Conservation (phyloP, 2,113 vertebrate species). For the Silurus meridionalis region DNA sequence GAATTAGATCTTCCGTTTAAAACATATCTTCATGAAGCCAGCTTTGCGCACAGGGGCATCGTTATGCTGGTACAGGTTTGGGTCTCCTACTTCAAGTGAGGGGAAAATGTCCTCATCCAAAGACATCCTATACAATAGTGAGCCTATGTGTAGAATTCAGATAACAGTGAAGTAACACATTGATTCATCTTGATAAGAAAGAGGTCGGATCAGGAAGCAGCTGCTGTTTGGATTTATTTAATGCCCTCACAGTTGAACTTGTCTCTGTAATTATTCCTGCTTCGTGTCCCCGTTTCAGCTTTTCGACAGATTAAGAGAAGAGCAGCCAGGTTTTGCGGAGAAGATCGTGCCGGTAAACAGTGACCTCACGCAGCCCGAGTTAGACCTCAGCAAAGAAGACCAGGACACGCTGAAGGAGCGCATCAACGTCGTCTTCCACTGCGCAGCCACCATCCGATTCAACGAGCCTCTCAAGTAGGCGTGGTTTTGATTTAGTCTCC, state of each 20-base stretch:
- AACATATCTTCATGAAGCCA: too few relatives aligned
- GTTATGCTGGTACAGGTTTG: too few relatives aligned
- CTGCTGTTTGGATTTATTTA: background rate
- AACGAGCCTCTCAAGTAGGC: slow-evolving; percentile 93
- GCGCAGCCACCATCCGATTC: slow-evolving; percentile 94
- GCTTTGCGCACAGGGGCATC: too few relatives aligned
- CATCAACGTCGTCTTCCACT: slow-evolving; percentile 91
- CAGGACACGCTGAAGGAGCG: slow-evolving; percentile 78
- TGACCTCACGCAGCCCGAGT: slow-evolving; percentile 85
- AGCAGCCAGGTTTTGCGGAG: slow-evolving; percentile 86
- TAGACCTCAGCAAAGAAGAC: slow-evolving; percentile 84
- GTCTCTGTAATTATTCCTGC: background rate
- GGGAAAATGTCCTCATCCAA: too few relatives aligned
- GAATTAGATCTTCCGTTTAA: too few relatives aligned
- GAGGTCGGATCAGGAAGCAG: too few relatives aligned
- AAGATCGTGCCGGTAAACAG: slow-evolving; percentile 89
- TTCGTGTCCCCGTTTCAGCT: slow-evolving; percentile 72
- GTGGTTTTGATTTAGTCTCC: background rate
- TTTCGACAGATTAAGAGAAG: slow-evolving; percentile 89
- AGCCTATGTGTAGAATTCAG: background rate
- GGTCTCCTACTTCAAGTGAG: too few relatives aligned
- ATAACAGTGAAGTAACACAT: background rate
- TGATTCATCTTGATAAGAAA: background rate
- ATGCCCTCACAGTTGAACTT: background rate
- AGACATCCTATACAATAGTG: too few relatives aligned